Evolutionary conservation across 1,140 invertebrate genomes (phyloP).

Genomic region (Pachyrhynchus sulphureomaculatus): DNA sequence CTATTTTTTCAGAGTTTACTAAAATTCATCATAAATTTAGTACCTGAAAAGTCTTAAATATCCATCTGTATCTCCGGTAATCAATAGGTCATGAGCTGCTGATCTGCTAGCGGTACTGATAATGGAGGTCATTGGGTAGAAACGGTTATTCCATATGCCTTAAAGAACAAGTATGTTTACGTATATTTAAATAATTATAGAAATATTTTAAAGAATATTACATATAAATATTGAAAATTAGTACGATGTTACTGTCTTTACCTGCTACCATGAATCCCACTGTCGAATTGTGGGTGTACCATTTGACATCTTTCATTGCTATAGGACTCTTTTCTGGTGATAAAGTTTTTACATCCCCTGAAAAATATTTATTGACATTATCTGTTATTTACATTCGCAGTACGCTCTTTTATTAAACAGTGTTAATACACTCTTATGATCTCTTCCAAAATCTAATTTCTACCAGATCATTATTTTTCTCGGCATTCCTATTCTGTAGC

Average conservation of each 20-base stretch:
- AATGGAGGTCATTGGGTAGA: slow-evolving; percentile 77
- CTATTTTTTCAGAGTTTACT: no score
- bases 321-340: slow-evolving; percentile 80
- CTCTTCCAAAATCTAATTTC: no score
- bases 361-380: slow-evolving; percentile 36
- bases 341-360: slow-evolving; percentile 84
- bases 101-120: slow-evolving; percentile 80
- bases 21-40: slow-evolving; percentile 5
- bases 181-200: no score
- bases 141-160: slow-evolving; percentile 89
- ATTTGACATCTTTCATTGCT: slow-evolving; percentile 87
- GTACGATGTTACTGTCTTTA: no score
- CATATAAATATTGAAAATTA: no score
- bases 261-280: slow-evolving; percentile 83
- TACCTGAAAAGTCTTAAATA: slow-evolving; percentile 85
- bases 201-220: no score
- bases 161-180: no score
- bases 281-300: slow-evolving; percentile 81
- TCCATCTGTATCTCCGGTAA: slow-evolving; percentile 88
- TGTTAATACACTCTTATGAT: no score
- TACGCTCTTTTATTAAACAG: no score
- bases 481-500: no score
- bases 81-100: slow-evolving; percentile 77
- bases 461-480: no score
- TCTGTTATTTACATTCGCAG: no score